Conservation (phyloP, 2,797 vertebrate species). For the Pelochelys cantorii region DNA sequence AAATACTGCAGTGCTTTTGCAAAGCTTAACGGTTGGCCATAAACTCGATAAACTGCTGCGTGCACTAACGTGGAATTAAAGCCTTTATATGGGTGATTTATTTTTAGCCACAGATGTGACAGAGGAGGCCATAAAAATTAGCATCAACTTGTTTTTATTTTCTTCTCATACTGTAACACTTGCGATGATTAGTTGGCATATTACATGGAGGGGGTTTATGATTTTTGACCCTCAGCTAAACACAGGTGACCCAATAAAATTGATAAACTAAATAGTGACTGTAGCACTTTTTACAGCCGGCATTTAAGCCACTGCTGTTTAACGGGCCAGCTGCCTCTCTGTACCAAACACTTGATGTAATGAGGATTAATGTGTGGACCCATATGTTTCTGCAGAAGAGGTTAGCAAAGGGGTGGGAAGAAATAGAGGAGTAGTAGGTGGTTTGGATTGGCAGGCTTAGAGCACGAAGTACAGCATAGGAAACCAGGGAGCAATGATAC, state of each 20-base stretch:
- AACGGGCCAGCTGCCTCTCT: not conserved
- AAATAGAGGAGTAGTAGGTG: not conserved
- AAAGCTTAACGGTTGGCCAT: constrained; percentile 77
- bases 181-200: constrained; percentile 10
- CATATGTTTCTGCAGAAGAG: not conserved
- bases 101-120: constrained; percentile 37
- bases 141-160: constrained; percentile 8
- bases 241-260: constrained; percentile 15
- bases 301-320: constrained; percentile 23
- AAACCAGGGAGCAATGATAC: not conserved
- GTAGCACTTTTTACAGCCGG: constrained; percentile 1
- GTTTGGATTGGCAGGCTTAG: not conserved
- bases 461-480: not conserved
- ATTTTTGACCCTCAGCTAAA: constrained; percentile 10
- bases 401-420: not conserved
- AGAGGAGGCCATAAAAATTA: constrained; percentile 48
- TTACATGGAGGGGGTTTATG: not conserved
- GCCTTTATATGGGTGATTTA: constrained; percentile 54
- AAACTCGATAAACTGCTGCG: constrained; percentile 54
- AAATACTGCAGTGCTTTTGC: constrained; percentile 54
- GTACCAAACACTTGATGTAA: not conserved
- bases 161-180: not conserved
- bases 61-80: constrained; percentile 51
- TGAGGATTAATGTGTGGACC: not conserved
- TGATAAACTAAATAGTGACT: constrained; percentile 5